Evolutionary conservation across 1,140 invertebrate species (phyloP), one percentile per base, ranked within the genome.

Genomic region (Temnothorax nylanderi): DNA sequence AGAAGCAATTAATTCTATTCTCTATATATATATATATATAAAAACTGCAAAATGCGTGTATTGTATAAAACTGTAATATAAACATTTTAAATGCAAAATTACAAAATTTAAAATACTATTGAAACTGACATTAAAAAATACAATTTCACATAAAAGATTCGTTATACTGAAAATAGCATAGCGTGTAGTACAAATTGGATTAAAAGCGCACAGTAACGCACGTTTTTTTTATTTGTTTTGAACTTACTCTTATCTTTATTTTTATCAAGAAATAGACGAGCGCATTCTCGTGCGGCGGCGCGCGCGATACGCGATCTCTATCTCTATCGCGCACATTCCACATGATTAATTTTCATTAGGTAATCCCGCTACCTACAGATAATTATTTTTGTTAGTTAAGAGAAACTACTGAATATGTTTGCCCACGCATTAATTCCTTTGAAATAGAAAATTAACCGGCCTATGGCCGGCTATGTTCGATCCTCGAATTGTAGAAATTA

Each of bases 191-290:
- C 13, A 26, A 41, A 60, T 41, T 58, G 0, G 2, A 56, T 34
- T 72, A 34, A 72, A 44, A 69, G 26, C 49, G 0, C 18, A 54
- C 18, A 37, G 18, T n/a, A 44, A 16, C 32, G 10, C 49, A 69
- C 10, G 41, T 64, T 44, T 54, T 51, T 49, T 41, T 26, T 4
- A 74, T 58, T 56, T 37, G 13, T 41, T 41, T 26, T 6, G 1
- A 21, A 41, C 37, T 58, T 60, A 41, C 16, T 56, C 18, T 75
- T 18, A 60, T 64, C n/a, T 78, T 32, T 47, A n/a, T 65, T 80
- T n/a, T 80, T 78, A 78, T 65, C 26, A 26, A 16, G 37, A 67
- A 62, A 6, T 21, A 65, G 21, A 54, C 44, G 11, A 21, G 0
- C 32, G 26, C 18, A n/a, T 69, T 16, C 5, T 3, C 8, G 3